These are phyloP conservation scores for Magallana nippona DNA, from an alignment of 2,888 invertebrate species.

Conservation along the genomic window DNA sequence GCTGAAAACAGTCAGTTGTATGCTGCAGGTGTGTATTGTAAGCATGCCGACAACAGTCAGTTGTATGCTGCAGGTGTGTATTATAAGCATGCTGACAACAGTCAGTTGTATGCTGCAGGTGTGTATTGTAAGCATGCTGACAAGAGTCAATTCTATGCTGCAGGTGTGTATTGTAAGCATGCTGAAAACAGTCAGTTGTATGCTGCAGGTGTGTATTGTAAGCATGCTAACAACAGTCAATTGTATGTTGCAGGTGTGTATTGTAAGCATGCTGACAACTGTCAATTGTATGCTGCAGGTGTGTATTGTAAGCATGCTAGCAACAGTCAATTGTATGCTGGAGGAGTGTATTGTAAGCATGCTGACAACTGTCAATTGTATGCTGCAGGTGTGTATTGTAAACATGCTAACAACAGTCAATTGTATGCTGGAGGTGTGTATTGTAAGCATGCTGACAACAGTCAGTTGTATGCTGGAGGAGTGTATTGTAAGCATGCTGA, in stretches of 20 bases:
- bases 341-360: background rate
- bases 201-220: background rate
- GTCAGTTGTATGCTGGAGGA: background rate
- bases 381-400: background rate
- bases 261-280: background rate
- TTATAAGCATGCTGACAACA: background rate
- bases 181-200: background rate
- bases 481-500: background rate
- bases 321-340: background rate
- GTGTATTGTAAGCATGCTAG: background rate
- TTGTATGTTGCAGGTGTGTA: too few species aligned
- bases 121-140: background rate
- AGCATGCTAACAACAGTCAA: background rate
- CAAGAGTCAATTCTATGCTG: background rate
- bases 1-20: too few species aligned
- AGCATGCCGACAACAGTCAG: too few species aligned
- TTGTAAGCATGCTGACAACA: too few species aligned
- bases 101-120: too few species aligned
- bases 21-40: background rate
- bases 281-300: background rate
- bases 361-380: slow-evolving; percentile 2
- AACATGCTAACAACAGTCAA: background rate
- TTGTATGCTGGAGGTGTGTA: background rate
- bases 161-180: background rate
- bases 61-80: background rate